These are phyloP conservation scores for Patiria miniata DNA, from an alignment of 35 echinoderm and acorn worm species.

Conservation along the genomic window DNA sequence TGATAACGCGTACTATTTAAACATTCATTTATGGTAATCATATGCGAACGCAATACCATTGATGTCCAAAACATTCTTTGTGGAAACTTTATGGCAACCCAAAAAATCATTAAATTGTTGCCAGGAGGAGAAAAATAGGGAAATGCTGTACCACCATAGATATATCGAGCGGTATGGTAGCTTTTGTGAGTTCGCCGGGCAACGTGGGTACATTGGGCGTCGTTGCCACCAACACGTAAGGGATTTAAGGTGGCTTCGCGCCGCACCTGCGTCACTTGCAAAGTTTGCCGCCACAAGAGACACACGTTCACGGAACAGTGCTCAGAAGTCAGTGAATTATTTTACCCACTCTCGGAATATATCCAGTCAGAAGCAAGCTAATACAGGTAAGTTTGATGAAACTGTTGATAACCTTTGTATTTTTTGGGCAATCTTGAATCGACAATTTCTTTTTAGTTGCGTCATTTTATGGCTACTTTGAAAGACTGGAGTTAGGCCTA, in stretches of 20 bases:
- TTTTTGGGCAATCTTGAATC: too few relatives aligned
- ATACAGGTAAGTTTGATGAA: too few relatives aligned
- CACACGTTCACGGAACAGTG: background rate
- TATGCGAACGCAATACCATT: too few relatives aligned
- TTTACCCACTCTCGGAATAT: background rate
- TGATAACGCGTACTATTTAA: too few relatives aligned
- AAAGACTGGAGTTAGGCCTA: too few relatives aligned
- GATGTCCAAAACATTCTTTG: too few relatives aligned
- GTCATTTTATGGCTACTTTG: too few relatives aligned
- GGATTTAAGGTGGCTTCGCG: background rate
- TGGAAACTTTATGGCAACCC: background rate
- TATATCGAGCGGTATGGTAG: conserved; percentile 9
- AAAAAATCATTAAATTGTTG: conserved; percentile 29
- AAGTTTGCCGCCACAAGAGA: background rate
- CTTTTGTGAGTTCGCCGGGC: background rate
- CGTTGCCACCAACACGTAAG: background rate
- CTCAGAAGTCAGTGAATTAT: background rate
- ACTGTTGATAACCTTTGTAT: too few relatives aligned
- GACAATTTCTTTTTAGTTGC: too few relatives aligned
- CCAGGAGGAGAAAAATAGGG: background rate
- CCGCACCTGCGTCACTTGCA: background rate
- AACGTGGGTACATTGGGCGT: background rate
- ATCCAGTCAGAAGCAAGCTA: too few relatives aligned
- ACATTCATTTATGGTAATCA: too few relatives aligned
- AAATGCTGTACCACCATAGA: background rate